A percentile compares a stretch with the other conserved stretches of the same genome.
Evolutionary conservation across 2,888 invertebrate species (phyloP).

Genomic region (Muscina levida): DNA sequence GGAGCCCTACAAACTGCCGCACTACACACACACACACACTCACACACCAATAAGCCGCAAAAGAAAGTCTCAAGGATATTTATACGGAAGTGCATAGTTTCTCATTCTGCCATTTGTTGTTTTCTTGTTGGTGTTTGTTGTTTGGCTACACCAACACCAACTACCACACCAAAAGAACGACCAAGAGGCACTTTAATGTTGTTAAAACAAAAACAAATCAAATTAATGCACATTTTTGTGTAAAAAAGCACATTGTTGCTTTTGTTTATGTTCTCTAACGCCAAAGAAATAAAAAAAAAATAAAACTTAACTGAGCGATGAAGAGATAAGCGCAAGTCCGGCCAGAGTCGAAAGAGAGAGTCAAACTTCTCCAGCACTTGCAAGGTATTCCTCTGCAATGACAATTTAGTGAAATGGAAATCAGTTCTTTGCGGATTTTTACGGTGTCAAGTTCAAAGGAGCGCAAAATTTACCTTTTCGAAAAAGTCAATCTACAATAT

Average conservation of each 20-base stretch:
- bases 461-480: too few species aligned
- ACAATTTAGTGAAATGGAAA: constrained; percentile 32
- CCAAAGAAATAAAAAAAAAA: too few species aligned
- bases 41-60: background rate
- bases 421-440: constrained; percentile 64
- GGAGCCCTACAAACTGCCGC: too few species aligned
- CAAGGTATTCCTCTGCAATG: constrained; percentile 38
- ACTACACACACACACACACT: constrained; percentile 3
- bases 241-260: constrained; percentile 61
- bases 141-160: constrained; percentile 38
- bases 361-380: constrained; percentile 23
- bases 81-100: constrained; percentile 53
- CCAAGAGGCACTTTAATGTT: constrained; percentile 4
- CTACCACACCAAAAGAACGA: background rate
- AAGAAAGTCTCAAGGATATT: constrained; percentile 56
- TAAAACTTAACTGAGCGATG: too few species aligned
- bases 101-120: constrained; percentile 44
- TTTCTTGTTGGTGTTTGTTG: constrained; percentile 6
- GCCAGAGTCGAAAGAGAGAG: constrained; percentile 18
- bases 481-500: background rate
- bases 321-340: constrained; percentile 58
- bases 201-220: constrained; percentile 18
- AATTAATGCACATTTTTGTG: constrained; percentile 38
- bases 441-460: constrained; percentile 44
- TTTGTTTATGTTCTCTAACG: constrained; percentile 48